These are phyloP conservation scores for Tylochromis polylepis DNA, from an alignment of 2,113 vertebrate genomes.

Conservation along the genomic window DNA sequence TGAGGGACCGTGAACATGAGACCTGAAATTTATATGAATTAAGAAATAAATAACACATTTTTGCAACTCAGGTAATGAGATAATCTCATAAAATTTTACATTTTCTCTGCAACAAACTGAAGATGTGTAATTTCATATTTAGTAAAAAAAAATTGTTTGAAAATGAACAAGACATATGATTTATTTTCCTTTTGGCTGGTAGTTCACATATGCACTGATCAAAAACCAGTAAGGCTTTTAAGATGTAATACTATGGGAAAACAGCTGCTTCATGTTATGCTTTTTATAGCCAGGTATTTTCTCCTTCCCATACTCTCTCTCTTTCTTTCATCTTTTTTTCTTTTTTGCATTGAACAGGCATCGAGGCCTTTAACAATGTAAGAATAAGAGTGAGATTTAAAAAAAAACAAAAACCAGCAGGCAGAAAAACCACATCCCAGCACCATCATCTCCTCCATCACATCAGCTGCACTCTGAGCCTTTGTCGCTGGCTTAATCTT, in stretches of 20 bases:
- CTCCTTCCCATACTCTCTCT: background rate
- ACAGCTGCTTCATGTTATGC: background rate
- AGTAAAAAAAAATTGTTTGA: background rate
- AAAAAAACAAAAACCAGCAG: background rate
- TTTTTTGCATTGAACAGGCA: background rate
- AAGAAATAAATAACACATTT: background rate
- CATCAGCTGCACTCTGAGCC: background rate
- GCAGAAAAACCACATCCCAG: background rate
- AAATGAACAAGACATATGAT: background rate
- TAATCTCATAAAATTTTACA: background rate
- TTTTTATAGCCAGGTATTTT: background rate
- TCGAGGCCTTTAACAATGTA: background rate
- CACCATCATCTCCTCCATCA: background rate
- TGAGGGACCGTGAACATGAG: background rate
- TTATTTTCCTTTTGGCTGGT: background rate
- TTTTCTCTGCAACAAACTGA: background rate
- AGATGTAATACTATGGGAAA: background rate
- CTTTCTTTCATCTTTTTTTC: background rate
- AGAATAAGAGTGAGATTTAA: background rate
- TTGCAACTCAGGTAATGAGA: background rate
- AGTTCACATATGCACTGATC: background rate
- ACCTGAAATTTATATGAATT: background rate
- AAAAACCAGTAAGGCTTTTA: background rate
- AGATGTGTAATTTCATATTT: background rate
- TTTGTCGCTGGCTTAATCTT: background rate